Conservation (phyloP, 2,113 vertebrate species). For the Aythya baeri region DNA sequence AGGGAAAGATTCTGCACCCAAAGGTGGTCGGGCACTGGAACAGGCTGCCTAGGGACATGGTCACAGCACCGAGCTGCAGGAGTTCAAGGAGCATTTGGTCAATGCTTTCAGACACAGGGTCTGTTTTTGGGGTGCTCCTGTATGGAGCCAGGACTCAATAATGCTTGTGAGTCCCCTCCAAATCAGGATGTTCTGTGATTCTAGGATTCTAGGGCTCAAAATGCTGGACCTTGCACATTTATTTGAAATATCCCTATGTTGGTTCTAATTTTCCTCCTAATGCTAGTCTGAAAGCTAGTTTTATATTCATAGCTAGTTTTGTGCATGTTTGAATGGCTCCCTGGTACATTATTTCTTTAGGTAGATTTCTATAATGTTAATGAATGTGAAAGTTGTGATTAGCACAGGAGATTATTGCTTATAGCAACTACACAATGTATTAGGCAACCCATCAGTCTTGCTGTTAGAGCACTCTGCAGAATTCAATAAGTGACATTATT, state of each 20-base stretch:
- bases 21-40: too few relatives aligned
- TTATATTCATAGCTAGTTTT: background rate
- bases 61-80: too few relatives aligned
- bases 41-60: too few relatives aligned
- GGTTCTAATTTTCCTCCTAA: background rate
- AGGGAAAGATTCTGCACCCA: too few relatives aligned
- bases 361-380: constrained; percentile 15
- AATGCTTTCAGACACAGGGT: background rate
- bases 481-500: constrained; percentile 28
- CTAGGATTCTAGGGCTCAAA: background rate
- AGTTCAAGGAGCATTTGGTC: too few relatives aligned
- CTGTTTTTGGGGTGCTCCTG: background rate
- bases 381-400: constrained; percentile 46
- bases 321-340: background rate
- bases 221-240: background rate
- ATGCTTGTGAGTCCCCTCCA: background rate
- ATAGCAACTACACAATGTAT: background rate
- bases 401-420: constrained; percentile 29
- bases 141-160: background rate
- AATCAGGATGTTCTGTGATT: background rate
- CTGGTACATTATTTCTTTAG: background rate
- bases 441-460: constrained; percentile 31
- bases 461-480: background rate
- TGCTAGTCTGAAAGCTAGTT: background rate
- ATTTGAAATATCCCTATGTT: background rate